Percentiles rank a stretch among this genome's conserved stretches.
Conservation (phyloP, 2,113 vertebrate genomes). For the Sciurus niger region DNA sequence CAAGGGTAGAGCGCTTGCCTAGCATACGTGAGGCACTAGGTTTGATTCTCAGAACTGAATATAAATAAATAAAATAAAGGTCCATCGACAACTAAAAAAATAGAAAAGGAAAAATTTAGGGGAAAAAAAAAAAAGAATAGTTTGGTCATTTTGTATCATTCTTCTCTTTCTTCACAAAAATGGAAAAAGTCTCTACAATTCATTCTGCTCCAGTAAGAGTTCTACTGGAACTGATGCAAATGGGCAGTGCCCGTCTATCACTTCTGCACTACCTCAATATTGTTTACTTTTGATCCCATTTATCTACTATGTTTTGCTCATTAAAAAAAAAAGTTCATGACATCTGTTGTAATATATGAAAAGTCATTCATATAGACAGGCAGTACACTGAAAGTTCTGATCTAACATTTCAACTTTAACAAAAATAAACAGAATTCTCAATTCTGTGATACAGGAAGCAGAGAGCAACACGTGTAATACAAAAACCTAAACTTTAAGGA, state of each 20-base stretch:
- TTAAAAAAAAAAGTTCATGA: slow-evolving; percentile 18
- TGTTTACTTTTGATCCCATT: slow-evolving; percentile 7
- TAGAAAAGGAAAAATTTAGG: no score
- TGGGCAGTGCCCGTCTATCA: background rate
- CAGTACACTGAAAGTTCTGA: background rate
- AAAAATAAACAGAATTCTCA: slow-evolving; percentile 58
- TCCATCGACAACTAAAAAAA: no score
- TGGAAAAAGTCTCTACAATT: slow-evolving; percentile 49
- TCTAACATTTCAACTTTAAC: background rate
- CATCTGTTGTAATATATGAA: background rate
- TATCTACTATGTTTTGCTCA: slow-evolving; percentile 59
- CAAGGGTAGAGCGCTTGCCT: no score
- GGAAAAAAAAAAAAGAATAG: no score
- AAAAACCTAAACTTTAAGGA: slow-evolving; percentile 67
- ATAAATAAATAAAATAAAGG: no score
- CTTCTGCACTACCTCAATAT: background rate
- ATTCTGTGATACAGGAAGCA: slow-evolving; percentile 53
- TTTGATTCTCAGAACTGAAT: no score
- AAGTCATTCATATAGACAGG: slow-evolving; percentile 13
- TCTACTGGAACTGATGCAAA: background rate
- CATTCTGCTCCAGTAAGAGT: background rate
- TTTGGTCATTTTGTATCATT: slow-evolving; percentile 69
- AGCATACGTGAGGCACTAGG: no score
- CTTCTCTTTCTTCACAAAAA: slow-evolving; percentile 69
- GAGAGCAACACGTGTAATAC: slow-evolving; percentile 59